Percentiles rank a stretch among this genome's conserved stretches.
These are phyloP conservation scores for Cettia cetti DNA, from an alignment of 2,113 vertebrate species.

Conservation along the genomic window DNA sequence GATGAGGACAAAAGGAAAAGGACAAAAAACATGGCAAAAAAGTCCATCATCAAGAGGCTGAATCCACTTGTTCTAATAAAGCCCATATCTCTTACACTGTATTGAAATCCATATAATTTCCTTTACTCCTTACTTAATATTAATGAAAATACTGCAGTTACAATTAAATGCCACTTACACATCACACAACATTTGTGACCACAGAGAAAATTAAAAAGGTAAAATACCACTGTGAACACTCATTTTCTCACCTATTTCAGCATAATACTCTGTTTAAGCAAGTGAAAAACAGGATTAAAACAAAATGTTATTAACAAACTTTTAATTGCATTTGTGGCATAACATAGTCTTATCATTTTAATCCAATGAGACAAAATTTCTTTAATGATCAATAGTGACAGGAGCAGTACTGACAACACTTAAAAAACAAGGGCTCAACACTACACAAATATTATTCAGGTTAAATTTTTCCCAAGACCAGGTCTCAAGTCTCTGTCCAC, in stretches of 20 bases:
- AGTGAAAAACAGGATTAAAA: not conserved
- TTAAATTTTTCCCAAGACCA: not conserved
- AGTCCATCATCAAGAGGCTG: fast-evolving
- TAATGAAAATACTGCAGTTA: not conserved
- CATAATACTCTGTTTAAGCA: not conserved
- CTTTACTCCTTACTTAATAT: not conserved
- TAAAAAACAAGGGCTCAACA: not conserved
- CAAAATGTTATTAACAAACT: not conserved
- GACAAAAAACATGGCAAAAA: not conserved
- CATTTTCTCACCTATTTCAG: not conserved
- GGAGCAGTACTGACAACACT: not conserved
- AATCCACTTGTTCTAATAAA: not conserved
- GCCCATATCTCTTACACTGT: not conserved
- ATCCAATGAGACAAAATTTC: not conserved
- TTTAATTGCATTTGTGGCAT: not conserved
- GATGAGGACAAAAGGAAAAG: not conserved
- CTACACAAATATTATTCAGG: not conserved
- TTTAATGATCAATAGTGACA: not conserved
- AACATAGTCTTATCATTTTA: not conserved
- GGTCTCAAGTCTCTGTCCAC: not conserved
- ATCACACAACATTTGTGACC: not conserved
- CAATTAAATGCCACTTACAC: not conserved
- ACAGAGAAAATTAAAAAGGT: not conserved
- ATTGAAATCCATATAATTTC: not conserved
- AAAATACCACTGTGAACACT: not conserved